Percentiles rank a stretch among this genome's conserved stretches.
phyloP scores from a whole-genome alignment of 2,113 vertebrate species.

The Fulmarus glacialis region DNA sequence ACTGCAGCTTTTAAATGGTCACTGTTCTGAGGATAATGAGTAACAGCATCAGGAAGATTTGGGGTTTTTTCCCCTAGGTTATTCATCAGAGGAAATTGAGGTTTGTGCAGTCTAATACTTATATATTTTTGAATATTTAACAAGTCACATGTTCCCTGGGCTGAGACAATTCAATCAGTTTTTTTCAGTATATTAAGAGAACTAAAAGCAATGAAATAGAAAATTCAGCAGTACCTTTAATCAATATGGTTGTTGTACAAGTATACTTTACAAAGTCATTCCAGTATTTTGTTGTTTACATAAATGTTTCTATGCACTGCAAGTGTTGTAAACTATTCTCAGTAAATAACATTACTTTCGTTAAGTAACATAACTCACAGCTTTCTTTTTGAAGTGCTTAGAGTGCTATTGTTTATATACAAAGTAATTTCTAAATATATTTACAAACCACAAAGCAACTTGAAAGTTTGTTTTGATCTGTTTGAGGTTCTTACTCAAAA shows the following conservation, averaged over 20 bases:
- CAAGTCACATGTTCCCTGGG: neutral
- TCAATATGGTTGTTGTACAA: neutral
- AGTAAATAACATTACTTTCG: neutral
- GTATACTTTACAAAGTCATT: neutral
- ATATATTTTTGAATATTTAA: neutral
- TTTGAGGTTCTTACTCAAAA: constrained; percentile 34
- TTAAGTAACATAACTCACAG: neutral
- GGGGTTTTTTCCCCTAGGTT: neutral
- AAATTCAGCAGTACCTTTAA: neutral
- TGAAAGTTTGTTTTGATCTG: constrained; percentile 56
- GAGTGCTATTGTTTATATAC: constrained; percentile 30
- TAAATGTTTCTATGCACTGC: neutral
- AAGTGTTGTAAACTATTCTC: constrained; percentile 11
- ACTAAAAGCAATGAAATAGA: neutral
- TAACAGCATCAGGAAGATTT: neutral
- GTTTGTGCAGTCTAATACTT: neutral
- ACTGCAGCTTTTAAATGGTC: neutral
- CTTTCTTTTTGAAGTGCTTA: constrained; percentile 34
- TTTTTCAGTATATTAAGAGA: neutral
- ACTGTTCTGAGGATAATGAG: neutral
- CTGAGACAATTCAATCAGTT: neutral
- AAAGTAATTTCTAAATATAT: constrained; percentile 48
- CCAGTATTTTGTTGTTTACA: constrained; percentile 1
- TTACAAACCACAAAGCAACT: constrained; percentile 23
- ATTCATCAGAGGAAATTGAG: neutral